These are phyloP conservation scores for Urocitellus parryii DNA, from an alignment of 2,113 vertebrate species.

Conservation along the genomic window DNA sequence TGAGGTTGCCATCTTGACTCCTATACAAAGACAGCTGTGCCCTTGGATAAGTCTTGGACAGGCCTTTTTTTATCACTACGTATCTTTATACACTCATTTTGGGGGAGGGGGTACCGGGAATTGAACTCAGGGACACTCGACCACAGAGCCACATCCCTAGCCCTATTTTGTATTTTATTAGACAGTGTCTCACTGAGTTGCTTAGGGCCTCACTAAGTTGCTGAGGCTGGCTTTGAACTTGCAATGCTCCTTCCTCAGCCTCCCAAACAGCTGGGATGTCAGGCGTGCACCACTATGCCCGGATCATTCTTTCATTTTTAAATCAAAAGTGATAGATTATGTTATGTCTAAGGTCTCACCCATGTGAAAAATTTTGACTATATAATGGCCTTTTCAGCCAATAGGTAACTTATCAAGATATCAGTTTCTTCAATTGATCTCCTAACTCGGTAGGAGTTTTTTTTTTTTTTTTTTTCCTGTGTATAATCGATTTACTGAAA, in stretches of 20 bases:
- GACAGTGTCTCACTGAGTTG: too few relatives aligned
- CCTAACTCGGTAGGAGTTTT: conserved; percentile 32
- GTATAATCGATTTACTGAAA: conserved; percentile 60
- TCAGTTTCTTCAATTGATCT: conserved; percentile 58
- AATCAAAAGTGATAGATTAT: not conserved
- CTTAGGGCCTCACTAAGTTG: too few relatives aligned
- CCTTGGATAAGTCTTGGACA: not conserved
- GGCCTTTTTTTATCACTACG: not conserved
- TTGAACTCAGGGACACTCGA: too few relatives aligned
- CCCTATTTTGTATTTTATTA: too few relatives aligned
- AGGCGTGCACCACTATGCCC: too few relatives aligned
- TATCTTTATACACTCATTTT: conserved; percentile 4
- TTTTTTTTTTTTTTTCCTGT: not conserved
- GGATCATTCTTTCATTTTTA: conserved; percentile 42
- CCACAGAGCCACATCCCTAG: too few relatives aligned
- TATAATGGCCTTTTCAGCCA: conserved; percentile 20
- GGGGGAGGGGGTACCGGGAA: too few relatives aligned
- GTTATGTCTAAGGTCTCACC: conserved; percentile 11
- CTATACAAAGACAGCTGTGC: not conserved
- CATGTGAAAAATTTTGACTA: conserved; percentile 26
- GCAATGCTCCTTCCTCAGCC: too few relatives aligned
- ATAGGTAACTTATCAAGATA: conserved; percentile 39
- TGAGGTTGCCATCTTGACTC: not conserved
- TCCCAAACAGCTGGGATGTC: too few relatives aligned
- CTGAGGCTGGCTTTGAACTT: too few relatives aligned